phyloP scores from a whole-genome alignment of 2,113 vertebrate genomes.

The Ammospiza nelsoni region DNA sequence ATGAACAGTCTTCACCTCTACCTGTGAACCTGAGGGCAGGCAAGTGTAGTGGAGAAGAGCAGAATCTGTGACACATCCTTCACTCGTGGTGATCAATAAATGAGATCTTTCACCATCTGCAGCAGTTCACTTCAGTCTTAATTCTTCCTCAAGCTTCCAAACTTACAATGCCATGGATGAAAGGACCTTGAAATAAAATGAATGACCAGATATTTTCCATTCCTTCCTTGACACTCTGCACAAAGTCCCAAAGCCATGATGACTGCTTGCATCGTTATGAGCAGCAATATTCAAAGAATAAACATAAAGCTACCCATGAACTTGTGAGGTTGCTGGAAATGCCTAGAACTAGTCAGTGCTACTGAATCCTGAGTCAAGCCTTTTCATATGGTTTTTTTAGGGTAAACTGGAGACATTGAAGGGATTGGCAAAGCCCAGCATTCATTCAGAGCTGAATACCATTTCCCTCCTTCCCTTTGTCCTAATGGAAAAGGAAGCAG shows the following conservation, averaged over 20 bases:
- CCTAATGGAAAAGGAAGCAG: not conserved
- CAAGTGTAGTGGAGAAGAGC: not conserved
- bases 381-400: not conserved
- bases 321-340: not conserved
- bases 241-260: not conserved
- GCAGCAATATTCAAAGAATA: not conserved
- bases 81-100: not conserved
- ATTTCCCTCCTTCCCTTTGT: not conserved
- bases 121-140: not conserved
- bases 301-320: not conserved
- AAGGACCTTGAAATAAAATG: not conserved
- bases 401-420: not conserved
- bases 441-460: not conserved
- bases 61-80: not conserved
- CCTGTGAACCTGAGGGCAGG: not conserved
- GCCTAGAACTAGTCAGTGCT: not conserved
- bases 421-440: not conserved
- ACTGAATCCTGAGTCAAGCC: not conserved
- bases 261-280: fast-evolving
- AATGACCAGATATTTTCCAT: not conserved
- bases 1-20: not conserved
- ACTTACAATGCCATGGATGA: not conserved
- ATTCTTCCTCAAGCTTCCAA: not conserved
- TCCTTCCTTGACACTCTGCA: not conserved
- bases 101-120: not conserved